Percentiles rank a stretch among this genome's conserved stretches.
phyloP scores from a whole-genome alignment of 2,797 vertebrate genomes.

The Graptemys geographica region DNA sequence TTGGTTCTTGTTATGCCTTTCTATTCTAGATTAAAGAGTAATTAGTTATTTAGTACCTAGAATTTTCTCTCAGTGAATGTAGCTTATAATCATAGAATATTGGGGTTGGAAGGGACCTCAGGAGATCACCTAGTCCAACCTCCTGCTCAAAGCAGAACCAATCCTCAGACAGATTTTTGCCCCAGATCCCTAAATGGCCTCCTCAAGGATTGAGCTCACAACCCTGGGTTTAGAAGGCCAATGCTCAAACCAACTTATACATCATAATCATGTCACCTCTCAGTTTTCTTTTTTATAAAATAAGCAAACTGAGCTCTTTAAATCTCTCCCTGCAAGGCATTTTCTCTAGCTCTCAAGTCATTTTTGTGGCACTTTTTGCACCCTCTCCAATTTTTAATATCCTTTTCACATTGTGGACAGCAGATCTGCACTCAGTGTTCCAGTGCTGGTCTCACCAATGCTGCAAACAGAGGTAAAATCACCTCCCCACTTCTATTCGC shows the following conservation, averaged over 20 bases:
- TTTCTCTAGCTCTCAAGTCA: background rate
- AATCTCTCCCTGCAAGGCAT: background rate
- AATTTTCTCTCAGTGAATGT: background rate
- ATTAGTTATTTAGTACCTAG: background rate
- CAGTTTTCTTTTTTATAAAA: background rate
- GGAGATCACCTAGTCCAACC: no score
- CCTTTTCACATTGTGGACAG: fast-evolving
- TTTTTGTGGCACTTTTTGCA: fast-evolving
- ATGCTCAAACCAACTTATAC: background rate
- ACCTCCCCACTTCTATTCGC: fast-evolving
- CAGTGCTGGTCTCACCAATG: background rate
- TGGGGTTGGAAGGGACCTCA: no score
- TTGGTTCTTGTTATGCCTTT: background rate
- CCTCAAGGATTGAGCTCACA: no score
- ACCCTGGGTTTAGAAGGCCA: no score
- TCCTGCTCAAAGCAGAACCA: no score
- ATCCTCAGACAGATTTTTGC: no score
- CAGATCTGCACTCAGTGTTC: background rate
- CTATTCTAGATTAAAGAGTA: background rate
- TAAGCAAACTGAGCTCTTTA: background rate
- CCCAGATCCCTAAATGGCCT: no score
- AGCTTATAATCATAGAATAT: background rate
- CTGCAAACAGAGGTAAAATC: fast-evolving
- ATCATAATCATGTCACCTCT: background rate
- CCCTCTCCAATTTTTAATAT: fast-evolving